Conservation (phyloP, 2,797 vertebrate species). For the Pangasius mekongensis region DNA sequence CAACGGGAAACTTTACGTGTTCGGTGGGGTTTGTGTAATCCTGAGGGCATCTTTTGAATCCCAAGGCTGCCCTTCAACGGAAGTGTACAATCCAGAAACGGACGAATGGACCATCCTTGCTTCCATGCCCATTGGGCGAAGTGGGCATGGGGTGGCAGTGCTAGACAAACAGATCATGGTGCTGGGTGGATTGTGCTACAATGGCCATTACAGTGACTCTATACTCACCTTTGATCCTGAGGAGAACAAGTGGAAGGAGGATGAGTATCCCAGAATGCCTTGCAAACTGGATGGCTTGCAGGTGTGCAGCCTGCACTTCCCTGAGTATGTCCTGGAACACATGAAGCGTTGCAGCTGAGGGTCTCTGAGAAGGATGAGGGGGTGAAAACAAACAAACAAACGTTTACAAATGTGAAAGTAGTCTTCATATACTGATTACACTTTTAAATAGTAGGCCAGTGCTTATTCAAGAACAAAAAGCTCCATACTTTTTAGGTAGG, state of each 20-base stretch:
- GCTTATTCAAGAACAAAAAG: constrained; percentile 61
- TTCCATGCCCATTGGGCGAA: constrained; percentile 97
- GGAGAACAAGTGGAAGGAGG: constrained; percentile 99
- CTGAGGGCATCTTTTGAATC: constrained; percentile 97
- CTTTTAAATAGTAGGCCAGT: constrained; percentile 69
- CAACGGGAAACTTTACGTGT: constrained; percentile 97
- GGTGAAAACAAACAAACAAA: constrained; percentile 21
- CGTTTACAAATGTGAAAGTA: constrained; percentile 65
- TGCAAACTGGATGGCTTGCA: constrained; percentile 99
- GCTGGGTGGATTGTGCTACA: constrained; percentile 97
- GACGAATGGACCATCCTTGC: constrained; percentile 99
- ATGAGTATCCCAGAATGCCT: constrained; percentile 98
- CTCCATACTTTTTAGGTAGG: constrained; percentile 54
- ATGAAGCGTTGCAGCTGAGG: constrained; percentile 94
- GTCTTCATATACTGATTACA: constrained; percentile 57
- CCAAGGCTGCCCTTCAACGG: constrained; percentile 98
- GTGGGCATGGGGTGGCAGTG: constrained; percentile 95
- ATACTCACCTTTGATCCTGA: constrained; percentile 98
- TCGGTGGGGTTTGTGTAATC: constrained; percentile 96
- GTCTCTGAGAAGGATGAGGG: neutral
- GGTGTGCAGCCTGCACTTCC: constrained; percentile 98
- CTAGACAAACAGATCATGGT: constrained; percentile 98
- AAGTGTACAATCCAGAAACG: constrained; percentile 93
- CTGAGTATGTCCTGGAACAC: constrained; percentile 95
- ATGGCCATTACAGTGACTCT: constrained; percentile 98